Evolutionary conservation across 1,140 invertebrate genomes (phyloP).

Genomic region (Bombus confusus): DNA sequence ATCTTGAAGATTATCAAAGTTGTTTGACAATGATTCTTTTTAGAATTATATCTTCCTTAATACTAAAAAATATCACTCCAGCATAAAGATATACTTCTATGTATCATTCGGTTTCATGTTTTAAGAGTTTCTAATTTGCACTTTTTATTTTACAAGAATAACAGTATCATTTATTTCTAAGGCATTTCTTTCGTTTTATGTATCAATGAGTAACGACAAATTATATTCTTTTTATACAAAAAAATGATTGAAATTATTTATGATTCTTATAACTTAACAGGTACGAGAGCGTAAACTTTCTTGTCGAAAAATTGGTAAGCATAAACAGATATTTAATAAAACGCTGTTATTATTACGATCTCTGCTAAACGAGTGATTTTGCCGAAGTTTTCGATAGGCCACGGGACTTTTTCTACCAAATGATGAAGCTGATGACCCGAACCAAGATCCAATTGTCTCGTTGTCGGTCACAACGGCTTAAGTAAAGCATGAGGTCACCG

Average conservation of each 20-base stretch:
- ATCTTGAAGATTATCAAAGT: neutral
- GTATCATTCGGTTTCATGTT: too few species aligned
- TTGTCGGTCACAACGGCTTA: constrained; percentile 65
- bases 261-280: neutral
- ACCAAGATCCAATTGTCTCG: constrained; percentile 72
- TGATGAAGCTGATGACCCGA: constrained; percentile 60
- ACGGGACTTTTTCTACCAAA: constrained; percentile 50
- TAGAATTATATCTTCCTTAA: neutral
- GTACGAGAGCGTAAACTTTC: neutral
- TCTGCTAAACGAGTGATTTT: neutral
- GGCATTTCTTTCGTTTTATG: neutral
- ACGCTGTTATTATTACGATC: neutral
- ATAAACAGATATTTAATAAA: neutral
- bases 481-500: constrained; percentile 76
- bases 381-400: constrained; percentile 13
- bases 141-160: neutral
- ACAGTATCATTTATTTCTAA: neutral
- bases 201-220: neutral
- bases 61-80: neutral
- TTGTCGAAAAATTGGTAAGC: neutral
- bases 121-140: neutral
- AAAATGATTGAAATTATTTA: neutral
- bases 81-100: neutral
- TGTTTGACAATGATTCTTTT: neutral
- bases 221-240: neutral